Evolutionary conservation across 2,797 vertebrate species (phyloP), one percentile per base, ranked within the genome.

Genomic region (Neosalanx taihuensis): DNA sequence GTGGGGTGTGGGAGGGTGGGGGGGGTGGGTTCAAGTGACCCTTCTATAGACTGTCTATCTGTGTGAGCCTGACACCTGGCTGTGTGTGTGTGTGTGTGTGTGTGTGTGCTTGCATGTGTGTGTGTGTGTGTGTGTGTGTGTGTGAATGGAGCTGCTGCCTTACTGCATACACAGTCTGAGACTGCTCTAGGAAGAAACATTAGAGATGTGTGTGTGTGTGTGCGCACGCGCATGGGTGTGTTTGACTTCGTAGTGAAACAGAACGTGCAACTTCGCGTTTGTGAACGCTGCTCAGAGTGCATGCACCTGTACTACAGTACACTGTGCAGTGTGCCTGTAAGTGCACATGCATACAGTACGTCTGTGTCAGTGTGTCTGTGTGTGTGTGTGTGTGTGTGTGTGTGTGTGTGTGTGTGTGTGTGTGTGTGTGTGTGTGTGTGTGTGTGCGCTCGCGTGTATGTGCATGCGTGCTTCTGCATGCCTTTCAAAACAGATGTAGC

Each of bases 41-140:
- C 59, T 33, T 33, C 81, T 80, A 72, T 76, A 78, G 79, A 83
- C 81, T 74, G 30, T 69, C 72, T 77, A 78, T 80, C 81, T 60
- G 17, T 83, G 74, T 85, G 69, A 69, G 66, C 61, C 71, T 59
- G 20, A 80, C 76, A 76, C 70, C 74, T 78, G 72, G 26, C 59
- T 72, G 29, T 62, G 58, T 35, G 33, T 68, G 26, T 46, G 66
- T 57, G 71, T 41, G 10, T 64, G 61, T 67, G 66, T 73, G 41
- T 65, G 49, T 62, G 62, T 70, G 20, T 72, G 29, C 72, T 51
- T 69, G 56, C 9, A 33, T 51, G 35, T 72, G 29, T 62, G 58
- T 35, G 33, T 68, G 26, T 46, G 66, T 57, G 71, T 41, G 10
- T 64, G 61, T 67, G 66, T 73, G 41, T 65, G 49, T 62, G 62